Base-by-base conservation (phyloP, 2,113 vertebrate genomes). In the Cyprichromis sp. region DNA sequence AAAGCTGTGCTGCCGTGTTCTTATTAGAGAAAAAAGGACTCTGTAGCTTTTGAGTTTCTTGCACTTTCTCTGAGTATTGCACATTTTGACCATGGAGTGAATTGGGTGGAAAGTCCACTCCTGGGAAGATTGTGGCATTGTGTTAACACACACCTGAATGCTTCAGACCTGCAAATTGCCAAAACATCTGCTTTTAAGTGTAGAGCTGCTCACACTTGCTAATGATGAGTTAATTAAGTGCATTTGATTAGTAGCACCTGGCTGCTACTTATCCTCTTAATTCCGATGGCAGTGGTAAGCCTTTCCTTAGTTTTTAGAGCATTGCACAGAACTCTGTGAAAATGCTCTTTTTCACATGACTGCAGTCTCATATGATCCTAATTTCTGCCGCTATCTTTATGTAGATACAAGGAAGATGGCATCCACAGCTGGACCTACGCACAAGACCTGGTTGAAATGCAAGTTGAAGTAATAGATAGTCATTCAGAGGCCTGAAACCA, bases 101-200 rank as follows among this genome's bases (percentile, higher is more conserved):
- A 4, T 42, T 73, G 14, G 38, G 14, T 8, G 24, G 9, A 8
- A 76, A 17, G 14, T 76, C 1, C 40, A 29, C 6, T 73, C 24
- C 3, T 47, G 21, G 2, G 68, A 47, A 45, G 40, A 47, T 29
- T 29, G 71, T 11, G 71, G 26, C 9, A 47, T 47, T 47, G 71
- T 76, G 42, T 47, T 76, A 76, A 76, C 21, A 73, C 40, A 29
- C 68, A 76, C 40, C 24, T 47, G 21, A 47, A 76, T 76, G 21
- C 68, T 76, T 26, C 21, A 11, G 21, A 76, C 14, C 68, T 47
- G 68, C 40, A 29, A 73, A 73, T 45, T 29, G 21, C 21, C 40
- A 29, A 29, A 73, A 47, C 21, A 17, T 73, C 40, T 47, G 40
- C 68, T 29, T 73, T 45, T 73, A 47, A 26, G 34, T 68, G 34